A percentile compares a stretch with the other conserved stretches of the same genome.
Evolutionary conservation across 2,797 vertebrate genomes (phyloP).

Genomic region (Pangasius krempfi): DNA sequence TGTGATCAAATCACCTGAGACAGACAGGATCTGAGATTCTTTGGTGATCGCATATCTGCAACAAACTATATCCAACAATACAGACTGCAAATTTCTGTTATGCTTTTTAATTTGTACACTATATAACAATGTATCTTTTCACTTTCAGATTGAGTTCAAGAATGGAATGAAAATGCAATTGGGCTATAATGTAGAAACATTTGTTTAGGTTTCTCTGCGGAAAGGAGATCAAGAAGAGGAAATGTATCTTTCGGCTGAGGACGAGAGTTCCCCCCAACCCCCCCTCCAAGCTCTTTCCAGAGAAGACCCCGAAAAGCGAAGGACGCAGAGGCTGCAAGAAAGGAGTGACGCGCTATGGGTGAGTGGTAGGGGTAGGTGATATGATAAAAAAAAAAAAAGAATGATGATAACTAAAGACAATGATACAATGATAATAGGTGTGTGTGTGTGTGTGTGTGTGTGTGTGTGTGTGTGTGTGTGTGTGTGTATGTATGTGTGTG

Average conservation of each 20-base stretch:
- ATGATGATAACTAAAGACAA: not conserved
- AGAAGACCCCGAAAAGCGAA: conserved; percentile 76
- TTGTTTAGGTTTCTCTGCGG: conserved; percentile 88
- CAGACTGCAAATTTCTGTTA: not conserved
- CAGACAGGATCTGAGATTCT: not conserved
- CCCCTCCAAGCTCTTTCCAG: conserved; percentile 86
- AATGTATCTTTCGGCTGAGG: conserved; percentile 93
- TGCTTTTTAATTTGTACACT: not conserved
- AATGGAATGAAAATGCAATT: not conserved
- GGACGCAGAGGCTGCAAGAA: conserved; percentile 75
- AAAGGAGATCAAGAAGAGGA: conserved; percentile 97
- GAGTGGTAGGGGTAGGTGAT: conserved; percentile 24
- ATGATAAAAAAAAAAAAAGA: not conserved
- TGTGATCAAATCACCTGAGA: not conserved
- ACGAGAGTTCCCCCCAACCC: conserved; percentile 91
- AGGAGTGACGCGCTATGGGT: conserved; percentile 76
- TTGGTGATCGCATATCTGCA: not conserved
- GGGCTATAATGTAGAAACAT: not conserved
- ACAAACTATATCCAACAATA: too few species aligned
- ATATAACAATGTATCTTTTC: not conserved
- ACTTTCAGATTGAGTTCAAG: not conserved
- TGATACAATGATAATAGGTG: not conserved
- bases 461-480: too few species aligned
- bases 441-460: too few species aligned
- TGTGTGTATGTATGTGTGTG: too few species aligned